phyloP scores from a whole-genome alignment of 2,113 vertebrate species.

The Pardalotus punctatus region DNA sequence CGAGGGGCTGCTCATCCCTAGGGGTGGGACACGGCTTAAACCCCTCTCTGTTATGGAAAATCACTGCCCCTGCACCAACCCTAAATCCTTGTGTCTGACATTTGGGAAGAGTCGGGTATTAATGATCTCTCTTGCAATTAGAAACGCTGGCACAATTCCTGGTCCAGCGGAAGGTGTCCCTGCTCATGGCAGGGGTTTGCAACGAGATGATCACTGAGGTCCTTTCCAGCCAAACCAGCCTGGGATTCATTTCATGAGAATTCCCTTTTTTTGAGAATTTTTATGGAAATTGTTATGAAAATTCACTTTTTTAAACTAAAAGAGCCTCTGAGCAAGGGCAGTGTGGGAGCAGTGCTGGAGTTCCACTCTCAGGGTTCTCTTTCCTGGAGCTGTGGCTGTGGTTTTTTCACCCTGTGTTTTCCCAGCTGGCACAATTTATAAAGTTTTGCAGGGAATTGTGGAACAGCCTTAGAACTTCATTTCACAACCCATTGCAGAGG shows the following conservation, averaged over 20 bases:
- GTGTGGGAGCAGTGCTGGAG: no score
- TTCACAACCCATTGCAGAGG: background rate
- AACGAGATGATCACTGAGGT: background rate
- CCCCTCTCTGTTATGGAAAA: background rate
- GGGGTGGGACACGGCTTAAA: background rate
- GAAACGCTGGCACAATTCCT: background rate
- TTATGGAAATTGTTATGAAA: background rate
- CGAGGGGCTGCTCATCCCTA: background rate
- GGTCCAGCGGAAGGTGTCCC: background rate
- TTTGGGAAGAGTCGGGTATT: background rate
- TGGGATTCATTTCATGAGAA: background rate
- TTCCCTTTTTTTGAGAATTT: no score
- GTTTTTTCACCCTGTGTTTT: background rate
- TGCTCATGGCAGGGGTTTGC: background rate
- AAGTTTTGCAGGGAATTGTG: background rate
- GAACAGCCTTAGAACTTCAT: rapidly evolving
- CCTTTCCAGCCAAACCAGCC: background rate
- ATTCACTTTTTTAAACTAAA: background rate
- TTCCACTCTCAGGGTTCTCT: background rate
- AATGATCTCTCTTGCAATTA: rapidly evolving
- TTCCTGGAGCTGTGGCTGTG: background rate
- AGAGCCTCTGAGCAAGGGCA: background rate
- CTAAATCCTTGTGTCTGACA: rapidly evolving
- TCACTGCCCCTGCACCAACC: background rate
- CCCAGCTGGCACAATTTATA: background rate